These are phyloP conservation scores for Chiridota heheva DNA, from an alignment of 35 echinoderm and acorn worm genomes.

Conservation along the genomic window DNA sequence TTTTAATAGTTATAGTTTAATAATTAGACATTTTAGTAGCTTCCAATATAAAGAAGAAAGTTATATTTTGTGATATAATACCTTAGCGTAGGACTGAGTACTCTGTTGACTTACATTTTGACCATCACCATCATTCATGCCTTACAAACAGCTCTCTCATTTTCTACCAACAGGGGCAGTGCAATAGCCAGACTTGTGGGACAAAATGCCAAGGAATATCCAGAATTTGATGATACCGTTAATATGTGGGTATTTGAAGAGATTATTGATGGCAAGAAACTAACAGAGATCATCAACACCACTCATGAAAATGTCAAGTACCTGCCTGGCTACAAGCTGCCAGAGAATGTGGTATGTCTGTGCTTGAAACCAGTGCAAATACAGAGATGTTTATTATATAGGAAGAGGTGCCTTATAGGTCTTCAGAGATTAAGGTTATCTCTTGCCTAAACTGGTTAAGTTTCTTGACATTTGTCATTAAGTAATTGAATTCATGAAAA, in stretches of 20 bases:
- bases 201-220: conserved; percentile 54
- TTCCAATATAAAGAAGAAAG: no score
- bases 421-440: background rate
- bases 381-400: background rate
- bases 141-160: no score
- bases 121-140: no score
- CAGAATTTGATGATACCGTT: conserved; percentile 66
- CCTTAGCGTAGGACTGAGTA: no score
- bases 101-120: no score
- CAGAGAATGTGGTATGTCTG: conserved; percentile 96
- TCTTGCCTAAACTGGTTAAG: background rate
- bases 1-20: no score
- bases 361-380: background rate
- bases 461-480: background rate
- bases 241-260: conserved; percentile 99
- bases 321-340: conserved; percentile 71
- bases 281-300: conserved; percentile 97
- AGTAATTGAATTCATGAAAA: no score
- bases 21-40: no score
- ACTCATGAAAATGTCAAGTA: conserved; percentile 95
- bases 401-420: background rate
- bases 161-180: conserved; percentile 65
- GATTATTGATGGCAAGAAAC: conserved; percentile 88
- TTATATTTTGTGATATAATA: no score
- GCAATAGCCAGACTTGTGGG: conserved; percentile 92